Conservation (phyloP, 2,888 invertebrate species). For the Euplexia lucipara region DNA sequence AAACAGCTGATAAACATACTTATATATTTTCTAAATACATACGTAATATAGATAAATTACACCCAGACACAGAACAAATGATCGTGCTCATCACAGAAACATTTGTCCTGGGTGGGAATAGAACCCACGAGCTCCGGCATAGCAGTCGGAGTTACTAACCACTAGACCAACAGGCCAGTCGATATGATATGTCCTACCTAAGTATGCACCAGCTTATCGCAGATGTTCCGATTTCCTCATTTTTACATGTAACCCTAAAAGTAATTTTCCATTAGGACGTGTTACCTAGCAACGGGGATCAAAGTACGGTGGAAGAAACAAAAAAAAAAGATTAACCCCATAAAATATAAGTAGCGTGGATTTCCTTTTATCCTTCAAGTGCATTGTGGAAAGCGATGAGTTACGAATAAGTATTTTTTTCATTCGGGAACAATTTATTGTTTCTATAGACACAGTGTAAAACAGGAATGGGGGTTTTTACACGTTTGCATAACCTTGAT, state of each 20-base stretch:
- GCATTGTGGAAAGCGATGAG: constrained; percentile 20
- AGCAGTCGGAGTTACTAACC: too few species aligned
- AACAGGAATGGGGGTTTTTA: neutral
- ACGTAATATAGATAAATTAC: too few species aligned
- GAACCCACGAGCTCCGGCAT: too few species aligned
- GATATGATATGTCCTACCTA: too few species aligned
- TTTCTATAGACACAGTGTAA: too few species aligned
- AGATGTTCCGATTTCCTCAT: neutral
- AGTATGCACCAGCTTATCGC: too few species aligned
- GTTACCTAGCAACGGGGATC: constrained; percentile 42
- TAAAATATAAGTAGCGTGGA: constrained; percentile 16
- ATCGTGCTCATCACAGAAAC: too few species aligned
- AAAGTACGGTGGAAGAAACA: constrained; percentile 12
- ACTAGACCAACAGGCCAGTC: too few species aligned
- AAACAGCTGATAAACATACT: too few species aligned
- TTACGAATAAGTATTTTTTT: neutral
- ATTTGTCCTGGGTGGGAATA: too few species aligned
- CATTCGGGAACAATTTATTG: constrained; percentile 2
- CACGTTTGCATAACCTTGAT: neutral
- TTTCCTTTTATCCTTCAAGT: constrained; percentile 33
- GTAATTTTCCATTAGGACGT: constrained; percentile 4
- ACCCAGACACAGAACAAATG: too few species aligned
- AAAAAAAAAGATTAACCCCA: constrained; percentile 11
- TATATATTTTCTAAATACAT: too few species aligned
- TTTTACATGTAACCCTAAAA: constrained; percentile 1